Base-by-base conservation (phyloP, 2,888 invertebrate species). In the Drosophila birchii region DNA sequence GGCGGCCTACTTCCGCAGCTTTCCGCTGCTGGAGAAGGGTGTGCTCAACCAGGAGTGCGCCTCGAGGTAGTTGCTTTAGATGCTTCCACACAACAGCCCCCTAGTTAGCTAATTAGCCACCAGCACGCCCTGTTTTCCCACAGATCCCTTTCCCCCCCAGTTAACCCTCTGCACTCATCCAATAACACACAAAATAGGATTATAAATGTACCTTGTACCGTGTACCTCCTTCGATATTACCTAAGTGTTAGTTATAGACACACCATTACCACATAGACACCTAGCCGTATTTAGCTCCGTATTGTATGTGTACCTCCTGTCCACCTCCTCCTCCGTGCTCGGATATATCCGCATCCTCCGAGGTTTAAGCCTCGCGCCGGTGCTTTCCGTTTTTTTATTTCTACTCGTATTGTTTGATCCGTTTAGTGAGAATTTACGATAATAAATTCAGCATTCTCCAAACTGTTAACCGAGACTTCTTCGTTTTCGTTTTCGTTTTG, bases 1-100 rank as follows among this genome's bases (percentile, higher is more conserved):
- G 88, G 95, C 95, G 75, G 95, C 95, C 32, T 95, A 95, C 93
- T 95, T 95, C 93, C 94, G 96, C 92, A 96, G 95, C 90, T 97
- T 99, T 93, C 98, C 98, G 56, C 92, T 96, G 45, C 94, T 99
- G 77, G 97, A 98, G 92, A 95, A 94, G 75, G 94, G 95, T 39
- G 93, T 95, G 66, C 93, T 97, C 71, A 96, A 96, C 91, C 95
- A 96, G 92, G 96, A 96, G 86, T 95, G 96, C 44, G 94, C 95
- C 64, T 94, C 94, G 90, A 94, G 95, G 95, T 95, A 93, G 92
- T 86, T 89, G 81, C 78, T 58, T 41, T 63, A 67, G 39, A 55
- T 43, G 57, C 32, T 20, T 16, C 34, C 49, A 8, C 20, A 32
- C 20, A 34, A 34, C 34, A 51, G 60, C 34, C 34, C 55, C 55